Evolutionary conservation across 2,888 invertebrate species (phyloP).

Genomic region (Cantharis rustica): DNA sequence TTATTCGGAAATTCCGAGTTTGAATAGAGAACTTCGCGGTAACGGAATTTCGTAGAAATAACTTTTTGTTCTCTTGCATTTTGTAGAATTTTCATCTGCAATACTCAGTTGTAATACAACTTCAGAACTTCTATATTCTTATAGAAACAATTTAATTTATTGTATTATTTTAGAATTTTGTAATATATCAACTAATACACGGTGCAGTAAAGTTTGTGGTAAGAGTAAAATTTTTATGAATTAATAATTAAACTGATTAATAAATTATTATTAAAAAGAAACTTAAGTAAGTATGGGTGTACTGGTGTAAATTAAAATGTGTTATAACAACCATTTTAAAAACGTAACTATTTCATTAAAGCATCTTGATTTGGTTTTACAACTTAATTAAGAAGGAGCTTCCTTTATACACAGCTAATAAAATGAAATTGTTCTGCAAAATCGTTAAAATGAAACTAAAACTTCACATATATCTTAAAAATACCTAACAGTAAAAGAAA

Average conservation of each 20-base stretch:
- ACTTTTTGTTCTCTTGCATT: background rate
- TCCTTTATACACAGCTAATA: background rate
- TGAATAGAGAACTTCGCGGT: too few relatives aligned
- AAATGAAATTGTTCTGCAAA: background rate
- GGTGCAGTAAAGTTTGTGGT: background rate
- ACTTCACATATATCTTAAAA: background rate
- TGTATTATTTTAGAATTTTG: background rate
- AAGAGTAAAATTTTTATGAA: background rate
- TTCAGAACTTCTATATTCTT: background rate
- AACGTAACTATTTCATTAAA: background rate
- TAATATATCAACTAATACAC: background rate
- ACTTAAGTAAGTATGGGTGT: too few relatives aligned
- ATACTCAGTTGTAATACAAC: background rate
- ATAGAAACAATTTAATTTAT: too few relatives aligned
- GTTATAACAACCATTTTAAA: background rate
- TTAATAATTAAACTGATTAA: background rate
- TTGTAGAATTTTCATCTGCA: background rate
- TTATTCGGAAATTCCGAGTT: too few relatives aligned
- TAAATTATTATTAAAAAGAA: too few relatives aligned
- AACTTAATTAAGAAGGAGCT: background rate
- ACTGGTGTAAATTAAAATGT: background rate
- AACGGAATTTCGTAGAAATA: background rate
- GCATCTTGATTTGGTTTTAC: background rate
- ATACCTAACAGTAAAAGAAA: background rate
- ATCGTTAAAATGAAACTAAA: background rate